Evolutionary conservation across 2,113 vertebrate genomes (phyloP).

Genomic region (Marmota flaviventris): DNA sequence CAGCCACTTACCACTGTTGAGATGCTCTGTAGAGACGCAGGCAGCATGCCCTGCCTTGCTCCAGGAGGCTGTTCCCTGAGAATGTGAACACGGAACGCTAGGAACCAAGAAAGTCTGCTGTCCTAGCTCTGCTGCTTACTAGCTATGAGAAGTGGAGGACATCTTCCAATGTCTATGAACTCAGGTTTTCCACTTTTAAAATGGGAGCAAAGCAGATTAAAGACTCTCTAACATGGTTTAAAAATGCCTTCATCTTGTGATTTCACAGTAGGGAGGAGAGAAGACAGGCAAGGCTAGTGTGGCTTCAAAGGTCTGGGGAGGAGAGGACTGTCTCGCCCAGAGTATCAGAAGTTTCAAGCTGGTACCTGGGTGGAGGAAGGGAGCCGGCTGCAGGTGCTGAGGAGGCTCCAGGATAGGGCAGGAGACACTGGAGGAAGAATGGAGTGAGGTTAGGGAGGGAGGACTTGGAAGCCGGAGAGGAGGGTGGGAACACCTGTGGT

Average conservation of each 20-base stretch:
- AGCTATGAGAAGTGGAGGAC: not conserved
- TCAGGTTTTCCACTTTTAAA: not conserved
- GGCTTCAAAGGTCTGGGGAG: not conserved
- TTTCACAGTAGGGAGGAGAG: not conserved
- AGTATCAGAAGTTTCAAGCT: not conserved
- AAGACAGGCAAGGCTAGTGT: not conserved
- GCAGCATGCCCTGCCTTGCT: not conserved
- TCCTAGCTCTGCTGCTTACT: not conserved
- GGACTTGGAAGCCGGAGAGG: not conserved
- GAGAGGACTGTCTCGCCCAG: not conserved
- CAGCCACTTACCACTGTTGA: not conserved
- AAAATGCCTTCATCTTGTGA: not conserved
- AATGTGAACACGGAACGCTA: too few relatives aligned
- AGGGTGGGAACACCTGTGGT: not conserved
- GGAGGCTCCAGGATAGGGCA: too few relatives aligned
- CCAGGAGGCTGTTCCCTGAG: not conserved
- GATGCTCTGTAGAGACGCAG: not conserved
- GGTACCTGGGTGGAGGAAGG: too few relatives aligned
- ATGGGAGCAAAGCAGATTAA: not conserved
- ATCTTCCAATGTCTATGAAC: not conserved
- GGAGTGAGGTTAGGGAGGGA: not conserved
- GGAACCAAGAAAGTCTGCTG: not conserved
- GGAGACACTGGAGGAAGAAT: too few relatives aligned
- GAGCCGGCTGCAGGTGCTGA: not conserved
- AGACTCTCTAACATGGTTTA: not conserved